Evolutionary conservation across 2,888 invertebrate genomes (phyloP).

Genomic region (Acronicta aceris): DNA sequence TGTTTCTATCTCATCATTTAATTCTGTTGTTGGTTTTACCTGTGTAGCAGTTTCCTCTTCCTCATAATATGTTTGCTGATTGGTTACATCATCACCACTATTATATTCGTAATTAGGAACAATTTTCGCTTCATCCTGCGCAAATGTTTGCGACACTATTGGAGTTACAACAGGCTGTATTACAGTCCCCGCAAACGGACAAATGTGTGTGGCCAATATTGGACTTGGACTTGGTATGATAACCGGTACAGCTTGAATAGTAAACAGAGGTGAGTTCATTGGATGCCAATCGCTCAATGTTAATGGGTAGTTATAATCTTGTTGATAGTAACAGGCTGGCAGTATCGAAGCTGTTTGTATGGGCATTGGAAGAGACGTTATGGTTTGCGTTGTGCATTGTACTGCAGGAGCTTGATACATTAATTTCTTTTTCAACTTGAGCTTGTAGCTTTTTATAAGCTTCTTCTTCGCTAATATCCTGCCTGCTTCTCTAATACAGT

Average conservation of each 20-base stretch:
- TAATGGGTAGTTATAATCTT: constrained; percentile 22
- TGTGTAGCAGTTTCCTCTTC: constrained; percentile 1
- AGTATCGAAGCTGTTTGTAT: constrained; percentile 6
- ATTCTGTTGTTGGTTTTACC: neutral
- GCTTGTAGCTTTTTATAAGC: constrained; percentile 19
- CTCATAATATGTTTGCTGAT: constrained; percentile 8
- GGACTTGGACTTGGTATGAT: constrained; percentile 26
- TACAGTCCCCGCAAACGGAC: constrained; percentile 22
- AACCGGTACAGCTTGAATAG: constrained; percentile 28
- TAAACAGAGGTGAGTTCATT: constrained; percentile 25
- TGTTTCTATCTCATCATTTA: constrained; percentile 10
- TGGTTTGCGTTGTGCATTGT: constrained; percentile 12
- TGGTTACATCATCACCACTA: neutral
- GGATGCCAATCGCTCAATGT: constrained; percentile 31
- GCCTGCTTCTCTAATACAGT: constrained; percentile 12
- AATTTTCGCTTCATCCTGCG: constrained; percentile 9
- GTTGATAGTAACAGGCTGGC: constrained; percentile 14
- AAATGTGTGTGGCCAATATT: constrained; percentile 20
- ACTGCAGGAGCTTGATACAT: constrained; percentile 9
- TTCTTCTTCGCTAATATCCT: constrained; percentile 21
- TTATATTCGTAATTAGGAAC: constrained; percentile 14
- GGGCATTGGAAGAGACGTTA: constrained; percentile 6
- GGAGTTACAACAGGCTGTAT: constrained; percentile 35
- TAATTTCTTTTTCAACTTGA: constrained; percentile 26
- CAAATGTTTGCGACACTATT: constrained; percentile 23